A percentile compares a stretch with the other conserved stretches of the same genome.
These are phyloP conservation scores for Odocoileus hemionus DNA, from an alignment of 2,113 vertebrate species.

Conservation along the genomic window DNA sequence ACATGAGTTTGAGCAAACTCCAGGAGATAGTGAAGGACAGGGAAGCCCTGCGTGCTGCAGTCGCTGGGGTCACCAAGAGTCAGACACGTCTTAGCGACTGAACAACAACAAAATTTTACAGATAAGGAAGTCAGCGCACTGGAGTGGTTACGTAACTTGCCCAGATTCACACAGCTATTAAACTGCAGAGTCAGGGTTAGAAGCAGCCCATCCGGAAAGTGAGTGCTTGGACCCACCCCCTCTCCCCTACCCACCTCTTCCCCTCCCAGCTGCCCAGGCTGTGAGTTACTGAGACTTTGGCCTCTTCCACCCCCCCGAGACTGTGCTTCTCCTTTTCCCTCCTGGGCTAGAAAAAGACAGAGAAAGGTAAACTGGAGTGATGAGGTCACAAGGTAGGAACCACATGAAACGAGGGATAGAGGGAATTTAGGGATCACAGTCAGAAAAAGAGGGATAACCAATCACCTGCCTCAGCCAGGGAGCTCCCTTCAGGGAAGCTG, in stretches of 20 bases:
- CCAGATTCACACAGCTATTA: neutral
- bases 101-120: neutral
- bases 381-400: neutral
- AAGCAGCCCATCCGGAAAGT: neutral
- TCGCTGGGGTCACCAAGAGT: neutral
- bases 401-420: neutral
- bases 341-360: neutral
- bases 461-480: neutral
- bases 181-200: neutral
- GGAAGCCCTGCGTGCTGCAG: neutral
- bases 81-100: neutral
- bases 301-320: neutral
- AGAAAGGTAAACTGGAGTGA: neutral
- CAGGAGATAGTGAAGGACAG: neutral
- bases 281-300: neutral
- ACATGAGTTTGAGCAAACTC: neutral
- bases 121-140: neutral
- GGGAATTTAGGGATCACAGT: neutral
- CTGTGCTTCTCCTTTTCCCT: neutral
- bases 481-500: neutral
- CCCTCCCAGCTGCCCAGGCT: neutral
- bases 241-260: neutral
- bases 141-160: neutral
- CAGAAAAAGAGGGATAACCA: neutral
- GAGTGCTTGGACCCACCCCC: neutral